Evolutionary conservation across 2,797 vertebrate genomes (phyloP).

Genomic region (Pristis pectinata): DNA sequence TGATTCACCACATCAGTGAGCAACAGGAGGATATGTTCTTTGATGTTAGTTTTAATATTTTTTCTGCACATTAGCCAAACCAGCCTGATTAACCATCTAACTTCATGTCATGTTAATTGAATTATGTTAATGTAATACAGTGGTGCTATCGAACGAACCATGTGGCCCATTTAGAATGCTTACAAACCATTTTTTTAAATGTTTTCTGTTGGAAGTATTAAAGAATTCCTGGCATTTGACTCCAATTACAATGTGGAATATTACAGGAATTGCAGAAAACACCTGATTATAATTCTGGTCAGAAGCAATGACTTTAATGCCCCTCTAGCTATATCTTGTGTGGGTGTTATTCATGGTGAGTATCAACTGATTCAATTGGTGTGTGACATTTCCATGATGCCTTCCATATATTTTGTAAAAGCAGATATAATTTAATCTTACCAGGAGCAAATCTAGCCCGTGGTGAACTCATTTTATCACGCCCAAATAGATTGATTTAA

Average conservation of each 20-base stretch:
- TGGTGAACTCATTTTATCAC: background rate
- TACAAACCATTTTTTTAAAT: background rate
- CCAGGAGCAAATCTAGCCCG: background rate
- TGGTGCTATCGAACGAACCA: background rate
- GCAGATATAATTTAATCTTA: constrained; percentile 3
- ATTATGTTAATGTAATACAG: background rate
- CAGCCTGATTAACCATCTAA: background rate
- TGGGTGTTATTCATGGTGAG: background rate
- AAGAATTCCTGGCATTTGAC: background rate
- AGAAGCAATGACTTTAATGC: background rate
- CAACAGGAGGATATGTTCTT: background rate
- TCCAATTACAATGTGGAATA: background rate
- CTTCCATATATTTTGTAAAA: background rate
- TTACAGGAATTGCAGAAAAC: background rate
- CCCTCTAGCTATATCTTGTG: background rate
- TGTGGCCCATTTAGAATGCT: background rate
- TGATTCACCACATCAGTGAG: background rate
- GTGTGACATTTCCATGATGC: background rate
- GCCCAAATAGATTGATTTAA: background rate
- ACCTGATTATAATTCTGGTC: background rate
- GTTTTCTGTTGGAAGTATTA: background rate
- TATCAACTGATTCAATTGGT: background rate
- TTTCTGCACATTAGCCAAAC: background rate
- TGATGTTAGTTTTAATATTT: background rate
- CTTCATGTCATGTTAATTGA: background rate